Evolutionary conservation across 1,140 invertebrate genomes (phyloP).

Genomic region (Drosophila nebulosa): DNA sequence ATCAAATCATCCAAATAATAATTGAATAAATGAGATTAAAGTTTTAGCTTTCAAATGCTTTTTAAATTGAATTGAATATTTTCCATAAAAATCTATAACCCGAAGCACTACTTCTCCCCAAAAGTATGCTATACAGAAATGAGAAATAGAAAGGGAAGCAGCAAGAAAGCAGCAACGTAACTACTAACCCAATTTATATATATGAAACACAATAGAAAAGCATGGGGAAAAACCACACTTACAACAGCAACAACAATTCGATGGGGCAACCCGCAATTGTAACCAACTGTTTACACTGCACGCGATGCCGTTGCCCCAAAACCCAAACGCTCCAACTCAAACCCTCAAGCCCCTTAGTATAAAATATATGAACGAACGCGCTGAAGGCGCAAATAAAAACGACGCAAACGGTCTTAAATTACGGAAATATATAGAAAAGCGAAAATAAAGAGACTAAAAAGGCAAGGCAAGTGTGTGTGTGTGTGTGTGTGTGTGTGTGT

Average conservation of each 20-base stretch:
- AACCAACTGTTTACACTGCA: slow-evolving; percentile 27
- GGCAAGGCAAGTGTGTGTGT: slow-evolving; percentile 13
- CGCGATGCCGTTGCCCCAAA: slow-evolving; percentile 11
- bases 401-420: slow-evolving; percentile 39
- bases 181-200: slow-evolving; percentile 3
- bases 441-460: slow-evolving; percentile 8
- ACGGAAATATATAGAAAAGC: slow-evolving; percentile 38
- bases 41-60: not conserved
- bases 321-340: not conserved
- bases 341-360: not conserved
- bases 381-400: slow-evolving; percentile 43
- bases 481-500: not conserved
- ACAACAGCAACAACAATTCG: not conserved
- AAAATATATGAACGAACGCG: slow-evolving; percentile 38
- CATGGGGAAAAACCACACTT: slow-evolving; percentile 1
- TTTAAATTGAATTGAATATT: not conserved
- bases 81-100: slow-evolving; percentile 14
- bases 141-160: not conserved
- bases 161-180: not conserved
- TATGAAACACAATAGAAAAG: not conserved
- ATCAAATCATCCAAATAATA: not conserved
- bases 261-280: not conserved
- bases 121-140: slow-evolving; percentile 16
- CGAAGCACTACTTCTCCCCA: not conserved
- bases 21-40: not conserved